phyloP scores from a whole-genome alignment of 2,888 invertebrate genomes.

The Limnephilus auricula region DNA sequence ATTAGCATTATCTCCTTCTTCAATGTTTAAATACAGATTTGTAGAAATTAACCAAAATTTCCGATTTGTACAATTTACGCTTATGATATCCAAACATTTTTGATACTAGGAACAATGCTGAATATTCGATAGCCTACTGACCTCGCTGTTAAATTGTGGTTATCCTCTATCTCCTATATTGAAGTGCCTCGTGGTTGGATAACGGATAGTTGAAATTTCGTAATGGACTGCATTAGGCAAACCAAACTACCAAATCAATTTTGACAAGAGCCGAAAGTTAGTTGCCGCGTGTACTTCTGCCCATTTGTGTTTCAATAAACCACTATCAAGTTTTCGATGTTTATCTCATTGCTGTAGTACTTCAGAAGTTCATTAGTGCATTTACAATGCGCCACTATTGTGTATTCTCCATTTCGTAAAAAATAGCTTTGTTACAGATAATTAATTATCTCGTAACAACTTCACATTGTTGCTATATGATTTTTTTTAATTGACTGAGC shows the following conservation, averaged over 20 bases:
- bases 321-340: not conserved
- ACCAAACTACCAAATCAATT: not conserved
- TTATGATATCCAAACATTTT: not conserved
- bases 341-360: not conserved
- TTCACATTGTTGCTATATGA: too few species aligned
- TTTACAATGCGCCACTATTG: not conserved
- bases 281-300: not conserved
- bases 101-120: not conserved
- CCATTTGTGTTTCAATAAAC: not conserved
- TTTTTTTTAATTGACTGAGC: too few species aligned
- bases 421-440: too few species aligned
- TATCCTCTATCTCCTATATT: not conserved
- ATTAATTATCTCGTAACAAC: too few species aligned
- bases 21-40: too few species aligned
- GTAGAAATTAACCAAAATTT: too few species aligned
- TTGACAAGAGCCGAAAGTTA: not conserved
- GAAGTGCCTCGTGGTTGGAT: not conserved
- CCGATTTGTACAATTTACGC: too few species aligned
- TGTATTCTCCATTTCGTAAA: too few species aligned
- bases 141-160: not conserved
- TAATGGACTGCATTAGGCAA: slow-evolving; percentile 2
- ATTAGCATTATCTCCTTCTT: too few species aligned
- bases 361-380: not conserved
- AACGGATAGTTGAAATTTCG: not conserved
- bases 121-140: not conserved